Base-by-base conservation (phyloP, 1,140 invertebrate genomes). In the Lethrus apterus region DNA sequence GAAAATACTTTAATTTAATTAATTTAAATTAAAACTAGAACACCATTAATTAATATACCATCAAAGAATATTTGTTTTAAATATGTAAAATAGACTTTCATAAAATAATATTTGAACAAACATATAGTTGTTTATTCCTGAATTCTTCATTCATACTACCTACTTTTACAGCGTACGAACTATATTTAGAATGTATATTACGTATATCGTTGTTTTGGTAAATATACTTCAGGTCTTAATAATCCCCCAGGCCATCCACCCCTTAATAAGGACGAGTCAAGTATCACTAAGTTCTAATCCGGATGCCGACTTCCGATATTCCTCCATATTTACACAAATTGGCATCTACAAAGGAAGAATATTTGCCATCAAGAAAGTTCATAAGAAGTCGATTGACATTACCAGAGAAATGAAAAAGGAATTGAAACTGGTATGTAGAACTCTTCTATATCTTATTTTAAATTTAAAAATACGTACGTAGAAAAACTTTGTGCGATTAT, bases 351-450 rank as follows among this genome's bases (percentile, higher is more conserved):
- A 85, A 55, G 92, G 91, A 0, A 75, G 84, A 58, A 77, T 84
- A 10, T 83, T 94, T 23, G 89, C 93, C 0, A 79, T 97, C 8
- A 94, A 94, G 58, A 80, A 82, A 41, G 75, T 94, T 1, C 73
- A 82, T 41, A 86, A 89, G 60, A 89, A 89, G 67, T 82, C 83
- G 23, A 83, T 94, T 14, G 93, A 96, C 57, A 86, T 96, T 7
- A 93, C 81, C 0, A 71, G 92, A 33, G 83, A 85, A 57, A 92
- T 95, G 76, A 95, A 96, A 64, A 93, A 93, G 60, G 91, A 98
- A 72, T 76, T 98, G 33, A 96, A 96, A 79, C 77, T 89, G 67
- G 88, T 88, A 66, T 76, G 72, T n/a, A 15, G 24, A n/a, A n/a
- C n/a, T n/a, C 1, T 29, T 24, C 18, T 19, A 5, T 38, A 9